A percentile compares a stretch with the other conserved stretches of the same genome.
These are phyloP conservation scores for Eueremaeus valkanovi DNA, from an alignment of 2,888 invertebrate genomes.

Conservation along the genomic window DNA sequence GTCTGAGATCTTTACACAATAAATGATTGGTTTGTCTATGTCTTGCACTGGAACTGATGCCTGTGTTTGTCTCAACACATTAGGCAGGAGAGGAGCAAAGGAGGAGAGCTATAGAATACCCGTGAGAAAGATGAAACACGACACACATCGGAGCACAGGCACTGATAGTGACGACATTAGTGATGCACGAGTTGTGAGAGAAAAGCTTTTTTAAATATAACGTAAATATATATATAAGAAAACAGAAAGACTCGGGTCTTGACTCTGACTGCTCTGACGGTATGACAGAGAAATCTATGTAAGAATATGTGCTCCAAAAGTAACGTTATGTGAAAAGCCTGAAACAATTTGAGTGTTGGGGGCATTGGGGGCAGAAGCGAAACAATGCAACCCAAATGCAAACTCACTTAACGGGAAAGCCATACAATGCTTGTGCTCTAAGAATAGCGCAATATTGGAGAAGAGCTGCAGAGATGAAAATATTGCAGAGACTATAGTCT, in stretches of 20 bases:
- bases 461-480: background rate
- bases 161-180: slow-evolving; percentile 16
- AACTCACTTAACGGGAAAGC: background rate
- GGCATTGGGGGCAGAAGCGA: background rate
- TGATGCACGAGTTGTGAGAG: slow-evolving; percentile 7
- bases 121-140: slow-evolving; percentile 20
- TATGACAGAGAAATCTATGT: too few species aligned
- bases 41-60: too few species aligned
- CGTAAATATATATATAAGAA: background rate
- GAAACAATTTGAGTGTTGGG: background rate
- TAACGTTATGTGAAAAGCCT: background rate
- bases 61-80: slow-evolving; percentile 3
- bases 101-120: slow-evolving; percentile 16
- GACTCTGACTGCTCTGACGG: background rate
- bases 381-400: background rate
- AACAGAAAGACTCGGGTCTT: slow-evolving; percentile 1
- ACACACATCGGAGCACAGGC: background rate
- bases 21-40: slow-evolving; percentile 12
- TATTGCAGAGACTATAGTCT: too few species aligned
- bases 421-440: slow-evolving; percentile 3
- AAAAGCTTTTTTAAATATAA: slow-evolving; percentile 25
- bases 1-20: slow-evolving; percentile 6
- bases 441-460: background rate
- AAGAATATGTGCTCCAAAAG: background rate
- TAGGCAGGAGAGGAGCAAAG: background rate